Evolutionary conservation across 2,113 vertebrate genomes (phyloP), one percentile per base, ranked within the genome.

Genomic region (Rissa tridactyla): DNA sequence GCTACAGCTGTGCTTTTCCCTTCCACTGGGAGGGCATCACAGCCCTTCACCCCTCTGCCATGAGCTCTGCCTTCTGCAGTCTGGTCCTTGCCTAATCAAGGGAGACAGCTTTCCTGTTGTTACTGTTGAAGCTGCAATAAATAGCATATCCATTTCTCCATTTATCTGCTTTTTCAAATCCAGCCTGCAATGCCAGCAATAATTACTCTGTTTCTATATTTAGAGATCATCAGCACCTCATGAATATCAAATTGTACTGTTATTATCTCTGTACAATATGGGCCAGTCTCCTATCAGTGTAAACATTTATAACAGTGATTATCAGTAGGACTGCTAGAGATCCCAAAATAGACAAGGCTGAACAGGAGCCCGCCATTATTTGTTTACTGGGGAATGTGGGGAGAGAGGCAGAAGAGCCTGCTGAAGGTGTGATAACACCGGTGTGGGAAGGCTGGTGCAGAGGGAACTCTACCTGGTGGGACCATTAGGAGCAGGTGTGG

Each of bases 171-270:
- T 95, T 95, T 96, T 94, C 89, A 95, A 94, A 96, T 69, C 92
- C 81, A 97, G 91, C 73, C 91, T 72, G 60, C 82, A 86, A 82
- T 93, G 84, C 82, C 92, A 94, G 96, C 82, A 94, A 80, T 94
- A 97, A 97, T 97, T 97, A 96, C 54, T 91, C 90, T 69, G 82
- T 91, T 97, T 91, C 95, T 97, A 97, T 96, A 97, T 97, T 97
- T 97, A 93, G 96, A 89, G 70, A 89, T 97, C 94, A 93, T 97
- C 96, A 97, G 75, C 92, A 94, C 86, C 92, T 97, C 92, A 95
- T 97, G 96, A 97, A 97, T 97, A 96, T 96, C 89, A 97, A 97
- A 96, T 94, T 76, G 91, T 97, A 73, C 95, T 93, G 86, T 94
- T 96, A 91, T 94, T 95, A 95, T 96, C 86, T 91, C 93, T 91